Evolutionary conservation across 2,797 vertebrate species (phyloP).

Genomic region (Telmatherina bonti): DNA sequence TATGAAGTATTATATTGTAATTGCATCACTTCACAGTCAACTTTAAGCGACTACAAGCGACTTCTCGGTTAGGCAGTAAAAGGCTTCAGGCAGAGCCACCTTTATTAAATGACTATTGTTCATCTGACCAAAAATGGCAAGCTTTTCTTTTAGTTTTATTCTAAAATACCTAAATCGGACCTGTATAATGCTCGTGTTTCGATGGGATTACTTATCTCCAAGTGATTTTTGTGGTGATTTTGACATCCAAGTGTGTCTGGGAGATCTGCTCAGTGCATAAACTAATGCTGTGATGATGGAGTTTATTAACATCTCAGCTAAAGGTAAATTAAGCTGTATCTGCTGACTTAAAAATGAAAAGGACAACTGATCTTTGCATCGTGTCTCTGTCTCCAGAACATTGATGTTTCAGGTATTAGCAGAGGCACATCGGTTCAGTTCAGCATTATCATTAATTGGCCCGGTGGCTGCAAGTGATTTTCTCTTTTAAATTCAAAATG

Average conservation of each 20-base stretch:
- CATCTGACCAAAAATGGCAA: background rate
- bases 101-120: background rate
- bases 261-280: slow-evolving; percentile 1
- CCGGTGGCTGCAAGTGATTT: background rate
- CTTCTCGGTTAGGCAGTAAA: background rate
- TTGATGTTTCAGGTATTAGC: too few relatives aligned
- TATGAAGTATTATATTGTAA: background rate
- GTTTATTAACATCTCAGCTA: slow-evolving; percentile 3
- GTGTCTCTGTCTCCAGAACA: too few relatives aligned
- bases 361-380: too few relatives aligned
- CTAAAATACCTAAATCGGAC: background rate
- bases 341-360: background rate
- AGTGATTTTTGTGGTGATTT: background rate
- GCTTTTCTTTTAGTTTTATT: background rate
- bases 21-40: background rate
- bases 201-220: background rate
- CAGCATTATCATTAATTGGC: slow-evolving; percentile 1
- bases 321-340: slow-evolving; percentile 5
- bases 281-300: background rate
- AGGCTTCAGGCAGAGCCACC: background rate
- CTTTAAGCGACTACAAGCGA: too few relatives aligned
- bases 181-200: too few relatives aligned
- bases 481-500: background rate
- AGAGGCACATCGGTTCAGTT: slow-evolving; percentile 1
- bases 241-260: background rate